Evolutionary conservation across 2,888 invertebrate species (phyloP), one percentile per base, ranked within the genome.

Genomic region (Orchestes rusci): DNA sequence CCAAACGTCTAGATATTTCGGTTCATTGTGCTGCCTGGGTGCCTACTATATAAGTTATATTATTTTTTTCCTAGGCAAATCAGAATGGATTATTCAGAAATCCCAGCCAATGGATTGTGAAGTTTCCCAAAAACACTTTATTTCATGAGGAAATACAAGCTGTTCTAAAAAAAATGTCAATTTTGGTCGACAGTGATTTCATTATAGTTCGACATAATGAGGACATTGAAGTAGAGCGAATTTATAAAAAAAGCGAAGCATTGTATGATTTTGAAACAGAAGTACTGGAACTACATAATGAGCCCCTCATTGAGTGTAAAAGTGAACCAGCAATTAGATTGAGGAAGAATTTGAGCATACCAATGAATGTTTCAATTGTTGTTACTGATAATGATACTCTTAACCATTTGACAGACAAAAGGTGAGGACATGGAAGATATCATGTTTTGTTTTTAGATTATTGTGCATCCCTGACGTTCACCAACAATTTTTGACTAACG

Each of bases 381-480:
- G 62, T 80, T 1, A 79, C 79, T 2, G 70, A 78, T 54, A 74
- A 74, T 50, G 73, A 77, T 52, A 75, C 75, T 37, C 64, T 75
- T 12, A 69, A 75, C 50, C 80, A 80, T 64, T 66, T 80, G 43
- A 67, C 68, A 4, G 80, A 80, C 64, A 74, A 74, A 64, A 66
- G 72, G 79, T 77, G 67, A 68, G 18, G n/a, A n/a, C n/a, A n/a
- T n/a, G n/a, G n/a, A n/a, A n/a, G n/a, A n/a, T n/a, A n/a, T n/a
- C n/a, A n/a, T n/a, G n/a, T n/a, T n/a, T n/a, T n/a, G n/a, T n/a
- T n/a, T n/a, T n/a, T n/a, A n/a, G n/a, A n/a, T n/a, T n/a, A n/a
- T n/a, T n/a, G n/a, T n/a, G n/a, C n/a, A n/a, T n/a, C n/a, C n/a
- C n/a, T n/a, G n/a, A n/a, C n/a, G n/a, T n/a, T n/a, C n/a, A n/a